Evolutionary conservation across 2,113 vertebrate species (phyloP).

Genomic region (Elephas maximus): DNA sequence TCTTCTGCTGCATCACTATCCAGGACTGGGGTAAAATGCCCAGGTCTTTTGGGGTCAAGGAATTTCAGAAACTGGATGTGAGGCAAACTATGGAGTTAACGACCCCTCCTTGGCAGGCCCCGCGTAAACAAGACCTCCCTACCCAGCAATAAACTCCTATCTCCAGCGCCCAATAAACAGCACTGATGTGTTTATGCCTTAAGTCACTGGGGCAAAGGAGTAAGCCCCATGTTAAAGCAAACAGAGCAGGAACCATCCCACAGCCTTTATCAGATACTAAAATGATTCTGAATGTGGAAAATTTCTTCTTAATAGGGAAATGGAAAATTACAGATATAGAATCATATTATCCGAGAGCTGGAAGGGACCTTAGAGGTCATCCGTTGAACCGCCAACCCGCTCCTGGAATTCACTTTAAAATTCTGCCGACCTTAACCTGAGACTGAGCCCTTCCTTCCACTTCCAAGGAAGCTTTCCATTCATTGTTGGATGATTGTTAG

Average conservation of each 20-base stretch:
- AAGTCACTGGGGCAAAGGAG: constrained; percentile 23
- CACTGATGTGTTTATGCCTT: constrained; percentile 55
- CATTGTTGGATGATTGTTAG: not conserved
- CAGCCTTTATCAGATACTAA: constrained; percentile 65
- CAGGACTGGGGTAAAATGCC: not conserved
- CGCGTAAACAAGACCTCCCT: not conserved
- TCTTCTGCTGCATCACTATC: not conserved
- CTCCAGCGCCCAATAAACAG: constrained; percentile 20
- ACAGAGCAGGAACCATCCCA: constrained; percentile 59
- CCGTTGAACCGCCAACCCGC: not conserved
- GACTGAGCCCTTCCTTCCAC: not conserved
- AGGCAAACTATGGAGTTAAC: not conserved
- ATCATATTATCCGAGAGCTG: constrained; percentile 62
- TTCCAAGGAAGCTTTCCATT: constrained; percentile 56
- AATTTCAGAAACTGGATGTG: constrained; percentile 1
- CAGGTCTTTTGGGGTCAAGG: not conserved
- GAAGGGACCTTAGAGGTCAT: constrained; percentile 57
- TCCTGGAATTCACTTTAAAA: constrained; percentile 64
- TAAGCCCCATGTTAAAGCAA: constrained; percentile 28
- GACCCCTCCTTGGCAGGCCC: not conserved
- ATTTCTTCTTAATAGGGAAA: constrained; percentile 74
- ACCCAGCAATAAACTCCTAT: not conserved
- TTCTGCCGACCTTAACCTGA: constrained; percentile 12
- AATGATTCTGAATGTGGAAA: constrained; percentile 72
- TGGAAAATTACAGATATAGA: constrained; percentile 80